phyloP scores from a whole-genome alignment of 2,113 vertebrate species.

The Megatriorchis doriae region DNA sequence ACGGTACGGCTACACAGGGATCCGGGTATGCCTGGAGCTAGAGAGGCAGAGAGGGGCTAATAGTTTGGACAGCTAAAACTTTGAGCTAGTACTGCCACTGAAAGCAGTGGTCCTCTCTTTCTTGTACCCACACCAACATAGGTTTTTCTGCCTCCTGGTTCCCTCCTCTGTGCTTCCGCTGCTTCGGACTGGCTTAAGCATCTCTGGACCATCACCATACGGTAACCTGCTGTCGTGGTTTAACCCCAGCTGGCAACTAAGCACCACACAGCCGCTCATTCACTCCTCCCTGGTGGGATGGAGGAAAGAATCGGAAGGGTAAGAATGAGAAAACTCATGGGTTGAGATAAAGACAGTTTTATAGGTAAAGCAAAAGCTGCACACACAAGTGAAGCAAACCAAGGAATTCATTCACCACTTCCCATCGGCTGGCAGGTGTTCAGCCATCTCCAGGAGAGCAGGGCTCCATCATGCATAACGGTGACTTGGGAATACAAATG shows the following conservation, averaged over 20 bases:
- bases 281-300: too few species aligned
- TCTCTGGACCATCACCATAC: neutral
- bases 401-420: too few species aligned
- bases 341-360: too few species aligned
- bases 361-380: too few species aligned
- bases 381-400: too few species aligned
- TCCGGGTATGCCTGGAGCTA: neutral
- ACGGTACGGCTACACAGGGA: neutral
- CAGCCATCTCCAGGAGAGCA: too few species aligned
- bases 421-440: too few species aligned
- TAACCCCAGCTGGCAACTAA: too few species aligned
- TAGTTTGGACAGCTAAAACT: neutral
- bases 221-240: neutral
- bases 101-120: neutral
- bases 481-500: too few species aligned
- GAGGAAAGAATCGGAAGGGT: too few species aligned
- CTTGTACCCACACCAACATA: neutral
- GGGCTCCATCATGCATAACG: rapidly evolving
- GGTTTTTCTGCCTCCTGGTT: neutral
- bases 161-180: neutral
- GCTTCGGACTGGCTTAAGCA: neutral
- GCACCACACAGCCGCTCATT: too few species aligned
- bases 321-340: too few species aligned
- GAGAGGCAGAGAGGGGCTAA: neutral
- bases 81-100: neutral